A percentile compares a stretch with the other conserved stretches of the same genome.
Evolutionary conservation across 2,797 vertebrate species (phyloP).

Genomic region (Cossypha dichroa): DNA sequence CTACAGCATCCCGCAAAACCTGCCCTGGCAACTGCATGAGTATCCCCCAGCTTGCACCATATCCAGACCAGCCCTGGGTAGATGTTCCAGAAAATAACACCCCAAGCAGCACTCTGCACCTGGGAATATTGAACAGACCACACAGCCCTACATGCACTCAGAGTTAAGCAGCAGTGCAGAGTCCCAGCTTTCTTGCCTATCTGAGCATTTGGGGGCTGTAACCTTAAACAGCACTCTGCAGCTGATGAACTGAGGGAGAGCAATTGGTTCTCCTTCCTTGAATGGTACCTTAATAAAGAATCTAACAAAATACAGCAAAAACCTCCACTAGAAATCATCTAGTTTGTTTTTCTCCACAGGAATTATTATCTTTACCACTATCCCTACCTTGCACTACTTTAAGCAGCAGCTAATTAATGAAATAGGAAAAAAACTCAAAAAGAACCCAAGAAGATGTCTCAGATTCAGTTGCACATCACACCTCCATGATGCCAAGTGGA

Average conservation of each 20-base stretch:
- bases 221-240: neutral
- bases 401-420: neutral
- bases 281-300: neutral
- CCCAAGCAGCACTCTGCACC: neutral
- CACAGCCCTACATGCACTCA: neutral
- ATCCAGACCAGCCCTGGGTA: neutral
- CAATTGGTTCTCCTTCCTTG: neutral
- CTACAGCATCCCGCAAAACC: neutral
- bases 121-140: accelerated
- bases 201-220: neutral
- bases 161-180: neutral
- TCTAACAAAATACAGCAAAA: neutral
- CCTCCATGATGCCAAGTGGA: neutral
- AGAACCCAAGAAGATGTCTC: neutral
- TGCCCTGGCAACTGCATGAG: neutral
- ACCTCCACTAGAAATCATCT: neutral
- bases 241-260: neutral
- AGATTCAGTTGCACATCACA: neutral
- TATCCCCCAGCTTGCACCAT: neutral
- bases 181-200: neutral
- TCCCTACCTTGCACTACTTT: neutral
- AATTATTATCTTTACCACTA: neutral
- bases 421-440: neutral
- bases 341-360: neutral
- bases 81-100: neutral